Percentiles rank a stretch among this genome's conserved stretches.
Evolutionary conservation across 2,113 vertebrate species (phyloP).

Genomic region (Bubo scandiacus): DNA sequence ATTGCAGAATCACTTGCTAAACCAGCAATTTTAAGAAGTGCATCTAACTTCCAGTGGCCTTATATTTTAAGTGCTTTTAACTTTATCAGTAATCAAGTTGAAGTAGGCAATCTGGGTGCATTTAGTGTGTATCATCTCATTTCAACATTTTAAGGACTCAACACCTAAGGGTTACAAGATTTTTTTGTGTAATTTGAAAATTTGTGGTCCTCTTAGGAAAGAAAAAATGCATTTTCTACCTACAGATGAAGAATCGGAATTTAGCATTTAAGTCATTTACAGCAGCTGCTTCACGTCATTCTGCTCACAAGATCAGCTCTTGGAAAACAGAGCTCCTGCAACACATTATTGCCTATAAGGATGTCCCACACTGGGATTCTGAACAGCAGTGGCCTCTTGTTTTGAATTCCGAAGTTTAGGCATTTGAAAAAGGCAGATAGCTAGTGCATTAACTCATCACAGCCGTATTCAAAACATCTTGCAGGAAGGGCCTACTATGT

Average conservation of each 20-base stretch:
- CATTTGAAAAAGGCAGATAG: background rate
- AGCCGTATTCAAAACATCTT: background rate
- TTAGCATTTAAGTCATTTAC: background rate
- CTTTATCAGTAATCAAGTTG: background rate
- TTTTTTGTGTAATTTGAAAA: background rate
- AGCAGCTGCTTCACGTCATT: background rate
- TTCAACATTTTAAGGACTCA: background rate
- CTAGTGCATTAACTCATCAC: background rate
- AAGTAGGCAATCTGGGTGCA: background rate
- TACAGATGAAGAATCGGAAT: background rate
- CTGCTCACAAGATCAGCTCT: background rate
- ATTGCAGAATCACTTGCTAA: background rate
- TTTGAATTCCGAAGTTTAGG: background rate
- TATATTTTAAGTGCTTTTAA: background rate
- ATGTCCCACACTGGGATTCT: background rate
- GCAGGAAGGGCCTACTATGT: background rate
- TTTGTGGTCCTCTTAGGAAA: background rate
- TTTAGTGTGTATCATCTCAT: background rate
- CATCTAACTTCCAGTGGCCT: background rate
- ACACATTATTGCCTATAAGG: background rate
- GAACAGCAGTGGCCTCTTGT: background rate
- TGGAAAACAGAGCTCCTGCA: background rate
- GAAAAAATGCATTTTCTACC: background rate
- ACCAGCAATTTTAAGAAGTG: background rate
- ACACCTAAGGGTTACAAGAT: background rate